These are phyloP conservation scores for Drosophila heteroneura DNA, from an alignment of 2,888 invertebrate genomes.

Conservation along the genomic window DNA sequence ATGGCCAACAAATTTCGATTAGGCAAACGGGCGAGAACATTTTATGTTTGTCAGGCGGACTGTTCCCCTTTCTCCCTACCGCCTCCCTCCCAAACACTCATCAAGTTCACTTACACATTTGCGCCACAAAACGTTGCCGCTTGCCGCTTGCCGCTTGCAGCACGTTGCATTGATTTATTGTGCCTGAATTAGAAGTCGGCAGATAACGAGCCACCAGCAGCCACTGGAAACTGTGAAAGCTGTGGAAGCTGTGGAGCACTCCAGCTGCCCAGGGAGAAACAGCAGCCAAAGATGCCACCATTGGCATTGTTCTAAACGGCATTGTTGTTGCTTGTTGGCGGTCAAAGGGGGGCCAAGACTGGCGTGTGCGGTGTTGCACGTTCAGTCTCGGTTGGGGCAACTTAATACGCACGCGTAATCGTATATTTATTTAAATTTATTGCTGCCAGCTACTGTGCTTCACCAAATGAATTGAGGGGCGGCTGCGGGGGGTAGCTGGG, in stretches of 20 bases:
- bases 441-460: constrained; percentile 68
- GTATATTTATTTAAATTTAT: constrained; percentile 83
- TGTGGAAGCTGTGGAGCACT: constrained; percentile 24
- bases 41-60: constrained; percentile 68
- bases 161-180: constrained; percentile 81
- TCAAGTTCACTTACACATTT: constrained; percentile 80
- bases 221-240: constrained; percentile 18
- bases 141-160: constrained; percentile 73
- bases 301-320: constrained; percentile 63
- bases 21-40: constrained; percentile 66
- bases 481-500: background rate
- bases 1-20: constrained; percentile 80
- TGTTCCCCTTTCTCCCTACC: constrained; percentile 1
- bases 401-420: constrained; percentile 82
- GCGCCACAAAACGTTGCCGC: constrained; percentile 75
- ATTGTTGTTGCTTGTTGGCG: constrained; percentile 22
- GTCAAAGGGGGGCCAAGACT: background rate
- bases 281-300: constrained; percentile 41
- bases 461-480: constrained; percentile 15
- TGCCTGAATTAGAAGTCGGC: constrained; percentile 80
- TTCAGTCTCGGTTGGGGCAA: constrained; percentile 64
- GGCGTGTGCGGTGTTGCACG: background rate
- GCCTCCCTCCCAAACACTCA: constrained; percentile 46
- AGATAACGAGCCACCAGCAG: constrained; percentile 73
- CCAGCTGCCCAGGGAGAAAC: constrained; percentile 12